Evolutionary conservation across 2,888 invertebrate species (phyloP).

Genomic region (Drosophila ezoana): DNA sequence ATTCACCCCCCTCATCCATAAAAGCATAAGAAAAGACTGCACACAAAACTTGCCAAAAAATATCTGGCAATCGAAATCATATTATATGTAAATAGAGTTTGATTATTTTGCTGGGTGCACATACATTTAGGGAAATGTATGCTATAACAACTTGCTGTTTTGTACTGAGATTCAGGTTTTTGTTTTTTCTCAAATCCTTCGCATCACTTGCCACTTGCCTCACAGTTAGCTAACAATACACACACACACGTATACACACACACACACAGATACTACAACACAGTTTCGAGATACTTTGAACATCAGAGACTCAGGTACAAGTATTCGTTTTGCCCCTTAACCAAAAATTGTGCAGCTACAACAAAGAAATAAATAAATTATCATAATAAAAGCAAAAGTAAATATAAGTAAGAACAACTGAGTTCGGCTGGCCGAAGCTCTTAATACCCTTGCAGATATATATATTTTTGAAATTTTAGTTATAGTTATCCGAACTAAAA

Average conservation of each 20-base stretch:
- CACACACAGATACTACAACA: conserved; percentile 27
- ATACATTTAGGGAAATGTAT: conserved; percentile 13
- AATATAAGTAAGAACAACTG: not conserved
- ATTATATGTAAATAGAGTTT: conserved; percentile 14
- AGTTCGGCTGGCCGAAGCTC: not conserved
- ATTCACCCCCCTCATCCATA: not conserved
- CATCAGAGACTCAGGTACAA: conserved; percentile 76
- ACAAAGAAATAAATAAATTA: conserved; percentile 13
- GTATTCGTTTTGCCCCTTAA: conserved; percentile 32
- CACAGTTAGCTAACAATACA: conserved; percentile 13
- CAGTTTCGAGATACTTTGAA: conserved; percentile 56
- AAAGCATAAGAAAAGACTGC: not conserved
- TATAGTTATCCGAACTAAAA: too few relatives aligned
- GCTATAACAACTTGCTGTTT: conserved; percentile 52
- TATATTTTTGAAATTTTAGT: not conserved
- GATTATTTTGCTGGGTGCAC: conserved; percentile 2
- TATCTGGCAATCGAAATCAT: conserved; percentile 11
- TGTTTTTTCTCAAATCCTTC: conserved; percentile 30
- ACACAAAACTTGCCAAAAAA: not conserved
- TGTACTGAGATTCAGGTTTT: conserved; percentile 76
- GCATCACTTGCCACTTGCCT: conserved; percentile 50
- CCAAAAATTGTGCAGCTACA: conserved; percentile 31
- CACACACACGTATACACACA: conserved; percentile 27
- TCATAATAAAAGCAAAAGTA: not conserved
- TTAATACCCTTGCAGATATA: not conserved